A percentile compares a stretch with the other conserved stretches of the same genome.
Evolutionary conservation across 2,113 vertebrate species (phyloP).

Genomic region (Indicator indicator): DNA sequence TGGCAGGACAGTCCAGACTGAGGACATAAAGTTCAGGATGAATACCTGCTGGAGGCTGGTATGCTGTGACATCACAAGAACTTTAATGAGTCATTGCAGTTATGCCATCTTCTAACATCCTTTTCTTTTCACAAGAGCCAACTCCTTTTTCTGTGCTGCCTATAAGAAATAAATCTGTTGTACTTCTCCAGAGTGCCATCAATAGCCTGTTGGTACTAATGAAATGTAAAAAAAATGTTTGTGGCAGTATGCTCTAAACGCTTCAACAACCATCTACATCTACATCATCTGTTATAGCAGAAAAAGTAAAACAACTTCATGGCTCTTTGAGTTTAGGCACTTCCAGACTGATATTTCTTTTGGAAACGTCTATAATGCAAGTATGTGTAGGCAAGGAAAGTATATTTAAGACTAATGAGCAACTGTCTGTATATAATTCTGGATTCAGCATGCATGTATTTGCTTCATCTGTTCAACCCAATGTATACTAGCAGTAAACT

Average conservation of each 20-base stretch:
- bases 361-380: conserved; percentile 21
- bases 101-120: background rate
- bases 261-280: background rate
- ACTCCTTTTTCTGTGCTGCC: background rate
- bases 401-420: conserved; percentile 32
- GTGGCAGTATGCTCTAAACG: background rate
- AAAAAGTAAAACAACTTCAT: background rate
- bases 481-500: background rate
- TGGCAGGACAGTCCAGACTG: background rate
- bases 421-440: conserved; percentile 31
- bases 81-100: background rate
- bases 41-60: background rate
- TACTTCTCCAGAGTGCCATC: background rate
- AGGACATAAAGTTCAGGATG: background rate
- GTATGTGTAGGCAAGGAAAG: conserved; percentile 7
- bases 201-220: background rate
- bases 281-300: background rate
- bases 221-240: background rate
- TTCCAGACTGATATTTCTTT: background rate
- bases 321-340: background rate
- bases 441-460: conserved; percentile 31
- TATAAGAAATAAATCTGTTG: background rate
- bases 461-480: conserved; percentile 37
- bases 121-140: background rate
- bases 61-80: background rate